phyloP scores from a whole-genome alignment of 2,113 vertebrate genomes.

The Microcebus murinus region DNA sequence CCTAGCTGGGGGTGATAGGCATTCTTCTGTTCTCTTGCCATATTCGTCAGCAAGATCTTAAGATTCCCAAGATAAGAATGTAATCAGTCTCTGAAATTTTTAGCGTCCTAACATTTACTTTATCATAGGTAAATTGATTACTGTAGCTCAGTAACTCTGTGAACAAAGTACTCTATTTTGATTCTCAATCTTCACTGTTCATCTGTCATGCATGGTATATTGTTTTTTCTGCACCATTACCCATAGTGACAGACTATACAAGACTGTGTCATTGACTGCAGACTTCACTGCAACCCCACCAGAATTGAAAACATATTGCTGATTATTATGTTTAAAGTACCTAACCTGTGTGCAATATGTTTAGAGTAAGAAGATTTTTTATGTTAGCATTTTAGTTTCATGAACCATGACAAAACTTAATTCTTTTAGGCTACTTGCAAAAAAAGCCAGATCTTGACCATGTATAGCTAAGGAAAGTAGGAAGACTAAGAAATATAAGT shows the following conservation, averaged over 20 bases:
- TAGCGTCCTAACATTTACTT: not conserved
- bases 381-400: not conserved
- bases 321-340: slow-evolving; percentile 37
- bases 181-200: not conserved
- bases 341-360: slow-evolving; percentile 17
- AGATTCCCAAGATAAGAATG: not conserved
- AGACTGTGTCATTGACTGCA: slow-evolving; percentile 17
- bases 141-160: not conserved
- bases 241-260: not conserved
- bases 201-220: not conserved
- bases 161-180: not conserved
- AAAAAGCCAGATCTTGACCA: not conserved
- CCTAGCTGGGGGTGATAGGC: not conserved
- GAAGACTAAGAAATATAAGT: not conserved
- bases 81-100: not conserved
- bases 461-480: not conserved
- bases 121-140: slow-evolving; percentile 22
- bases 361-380: not conserved
- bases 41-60: not conserved
- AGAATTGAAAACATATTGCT: slow-evolving; percentile 40
- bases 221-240: slow-evolving; percentile 12
- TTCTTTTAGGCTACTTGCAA: slow-evolving; percentile 16
- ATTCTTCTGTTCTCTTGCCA: not conserved
- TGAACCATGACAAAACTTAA: slow-evolving; percentile 12
- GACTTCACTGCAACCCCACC: not conserved